Evolutionary conservation across 2,113 vertebrate genomes (phyloP).

Genomic region (Aptenodytes patagonicus): DNA sequence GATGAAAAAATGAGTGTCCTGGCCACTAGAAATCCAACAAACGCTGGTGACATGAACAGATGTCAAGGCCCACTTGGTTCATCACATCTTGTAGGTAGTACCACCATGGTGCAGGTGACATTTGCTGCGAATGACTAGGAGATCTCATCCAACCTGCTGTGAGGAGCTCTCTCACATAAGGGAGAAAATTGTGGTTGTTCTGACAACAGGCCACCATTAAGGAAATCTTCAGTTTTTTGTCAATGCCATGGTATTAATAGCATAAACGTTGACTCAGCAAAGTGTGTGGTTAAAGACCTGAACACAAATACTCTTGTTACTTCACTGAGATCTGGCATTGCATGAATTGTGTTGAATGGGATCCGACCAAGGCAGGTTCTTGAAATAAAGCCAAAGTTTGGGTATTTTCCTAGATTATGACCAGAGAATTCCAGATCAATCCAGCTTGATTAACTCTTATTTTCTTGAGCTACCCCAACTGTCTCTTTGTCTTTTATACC

Average conservation of each 20-base stretch:
- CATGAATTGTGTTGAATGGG: background rate
- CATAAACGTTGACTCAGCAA: background rate
- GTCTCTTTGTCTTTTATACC: background rate
- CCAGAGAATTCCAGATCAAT: background rate
- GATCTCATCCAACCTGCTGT: background rate
- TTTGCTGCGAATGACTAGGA: background rate
- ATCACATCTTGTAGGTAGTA: too few relatives aligned
- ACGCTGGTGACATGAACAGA: background rate
- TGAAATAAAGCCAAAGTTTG: background rate
- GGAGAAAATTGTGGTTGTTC: background rate
- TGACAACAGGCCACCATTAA: background rate
- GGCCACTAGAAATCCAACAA: background rate
- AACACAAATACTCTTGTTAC: fast-evolving
- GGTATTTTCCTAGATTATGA: background rate
- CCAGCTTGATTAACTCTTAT: background rate
- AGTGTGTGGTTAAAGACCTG: background rate
- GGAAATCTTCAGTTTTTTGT: background rate
- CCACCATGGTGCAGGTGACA: fast-evolving
- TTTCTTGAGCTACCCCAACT: background rate
- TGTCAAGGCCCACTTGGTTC: background rate
- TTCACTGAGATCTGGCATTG: background rate
- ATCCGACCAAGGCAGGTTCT: background rate
- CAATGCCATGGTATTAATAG: background rate
- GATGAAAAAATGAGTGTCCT: background rate
- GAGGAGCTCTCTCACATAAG: background rate